Evolutionary conservation across 2,113 vertebrate species (phyloP), one percentile per base, ranked within the genome.

Genomic region (Epinephelus fuscoguttatus): DNA sequence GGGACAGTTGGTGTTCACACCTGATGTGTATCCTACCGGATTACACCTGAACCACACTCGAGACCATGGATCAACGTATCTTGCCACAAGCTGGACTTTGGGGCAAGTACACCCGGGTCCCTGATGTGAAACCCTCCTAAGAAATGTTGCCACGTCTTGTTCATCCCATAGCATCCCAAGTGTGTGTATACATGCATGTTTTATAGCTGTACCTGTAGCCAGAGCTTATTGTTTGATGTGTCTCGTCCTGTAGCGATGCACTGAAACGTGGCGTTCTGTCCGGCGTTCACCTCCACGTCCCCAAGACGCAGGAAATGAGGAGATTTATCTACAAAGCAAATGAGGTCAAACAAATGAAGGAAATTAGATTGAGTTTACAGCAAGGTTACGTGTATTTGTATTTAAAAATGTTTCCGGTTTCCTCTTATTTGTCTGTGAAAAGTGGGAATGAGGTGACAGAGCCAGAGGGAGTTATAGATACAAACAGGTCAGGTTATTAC

Each of bases 241-340:
- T 99, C 98, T 79, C 98, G 95, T 81, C 98, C 97, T 0, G 98
- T 99, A 67, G 98, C 98, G 61, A 99, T 99, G 69, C 98, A 99
- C 89, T 99, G 98, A 94, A 99, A 99, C 0, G 98, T 99, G 82
- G 98, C 98, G 55, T 99, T 99, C 91, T 99, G 98, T 56, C 98
- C 98, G 14, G 98, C 98, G n/a, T 99, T 99, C 86, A 99, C 98
- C 96, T 99, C 98, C 70, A 99, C 98, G 13, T 99, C 98, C 27
- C 98, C 98, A 59, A 99, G 95, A 67, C 98, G 97, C 92, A 99
- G 95, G 87, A 99, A 99, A 95, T 99, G 98, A 90, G 98, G 98
- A 52, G 98, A 99, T 94, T 99, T 99, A 95, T 99, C 98, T 99
- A 89, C 70, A 88, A 78, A 81, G 75, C 40, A 83, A 87, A 57